Evolutionary conservation across 1,140 invertebrate species (phyloP), one percentile per base, ranked within the genome.

Genomic region (Elysia chlorotica): DNA sequence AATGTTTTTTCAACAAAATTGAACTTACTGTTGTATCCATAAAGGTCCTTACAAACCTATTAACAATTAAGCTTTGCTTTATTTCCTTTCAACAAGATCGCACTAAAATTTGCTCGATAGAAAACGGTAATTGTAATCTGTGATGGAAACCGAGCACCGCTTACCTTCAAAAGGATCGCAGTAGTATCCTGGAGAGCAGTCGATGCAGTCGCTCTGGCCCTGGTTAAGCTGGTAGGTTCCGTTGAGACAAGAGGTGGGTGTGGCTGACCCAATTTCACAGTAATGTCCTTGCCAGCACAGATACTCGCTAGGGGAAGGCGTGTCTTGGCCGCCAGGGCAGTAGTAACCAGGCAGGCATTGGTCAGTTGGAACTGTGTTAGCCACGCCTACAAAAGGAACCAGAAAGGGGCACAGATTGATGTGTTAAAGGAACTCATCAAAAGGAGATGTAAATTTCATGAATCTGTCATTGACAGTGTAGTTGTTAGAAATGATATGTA

Each of bases 301-400:
- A 2, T 79, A 74, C n/a, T 76, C 76, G 1, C 69, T n/a, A 1
- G 85, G 85, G 14, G 81, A 83, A n/a, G 74, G 54, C 17, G 79
- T 76, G 57, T 75, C 73, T 73, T 84, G 82, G 66, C 85, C 84
- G 17, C 79, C 81, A n/a, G 85, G 83, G 63, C 85, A 86, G 74
- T 83, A 86, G 74, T 82, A 86, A 28, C 85, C 85, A 30, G 81
- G 65, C 10, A 74, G 54, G 77, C 85, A 86, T 5, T 76, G 61
- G 2, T 74, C 82, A 57, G 74, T 80, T 48, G 75, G 73, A 3
- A 70, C 74, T 14, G 72, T 78, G 61, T 82, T 78, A 2, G 82
- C 84, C 31, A 75, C 62, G 30, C 83, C 84, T 85, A 48, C n/a
- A n/a, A n/a, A n/a, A n/a, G n/a, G n/a, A n/a, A n/a, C n/a, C n/a